phyloP scores from a whole-genome alignment of 2,113 vertebrate genomes.

The Arothron firmamentum region DNA sequence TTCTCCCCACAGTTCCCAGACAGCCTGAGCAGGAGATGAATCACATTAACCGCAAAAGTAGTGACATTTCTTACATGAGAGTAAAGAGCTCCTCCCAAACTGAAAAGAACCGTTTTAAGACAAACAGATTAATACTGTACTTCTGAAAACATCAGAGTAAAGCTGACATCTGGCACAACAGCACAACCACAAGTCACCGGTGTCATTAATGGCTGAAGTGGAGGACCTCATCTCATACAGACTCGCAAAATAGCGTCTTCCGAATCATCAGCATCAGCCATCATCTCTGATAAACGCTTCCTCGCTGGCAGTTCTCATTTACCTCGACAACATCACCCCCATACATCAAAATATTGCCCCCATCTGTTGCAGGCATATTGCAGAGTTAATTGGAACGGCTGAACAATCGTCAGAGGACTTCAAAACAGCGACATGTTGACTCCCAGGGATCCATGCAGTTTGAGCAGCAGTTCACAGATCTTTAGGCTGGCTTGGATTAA shows the following conservation, averaged over 20 bases:
- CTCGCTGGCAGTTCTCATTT: constrained; percentile 11
- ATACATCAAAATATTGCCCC: constrained; percentile 34
- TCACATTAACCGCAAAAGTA: too few species aligned
- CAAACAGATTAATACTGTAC: too few species aligned
- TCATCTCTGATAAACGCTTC: background rate
- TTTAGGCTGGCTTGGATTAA: constrained; percentile 27
- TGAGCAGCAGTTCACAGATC: background rate
- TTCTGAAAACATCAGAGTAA: too few species aligned
- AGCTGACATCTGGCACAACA: too few species aligned
- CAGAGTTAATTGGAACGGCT: constrained; percentile 34
- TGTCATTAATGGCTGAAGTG: too few species aligned
- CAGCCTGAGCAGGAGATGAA: too few species aligned
- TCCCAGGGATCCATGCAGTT: constrained; percentile 11
- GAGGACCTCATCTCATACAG: too few species aligned
- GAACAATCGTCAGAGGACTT: constrained; percentile 32
- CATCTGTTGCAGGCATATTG: constrained; percentile 53
- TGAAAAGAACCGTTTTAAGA: too few species aligned
- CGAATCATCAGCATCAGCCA: background rate
- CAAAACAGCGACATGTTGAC: constrained; percentile 3
- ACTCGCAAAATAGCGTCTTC: too few species aligned
- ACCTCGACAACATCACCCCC: constrained; percentile 12
- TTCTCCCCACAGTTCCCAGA: background rate
- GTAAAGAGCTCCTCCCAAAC: too few species aligned
- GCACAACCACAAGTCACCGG: too few species aligned
- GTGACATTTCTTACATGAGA: too few species aligned